These are phyloP conservation scores for Drosophila truncata DNA, from an alignment of 1,140 invertebrate genomes.

Conservation along the genomic window DNA sequence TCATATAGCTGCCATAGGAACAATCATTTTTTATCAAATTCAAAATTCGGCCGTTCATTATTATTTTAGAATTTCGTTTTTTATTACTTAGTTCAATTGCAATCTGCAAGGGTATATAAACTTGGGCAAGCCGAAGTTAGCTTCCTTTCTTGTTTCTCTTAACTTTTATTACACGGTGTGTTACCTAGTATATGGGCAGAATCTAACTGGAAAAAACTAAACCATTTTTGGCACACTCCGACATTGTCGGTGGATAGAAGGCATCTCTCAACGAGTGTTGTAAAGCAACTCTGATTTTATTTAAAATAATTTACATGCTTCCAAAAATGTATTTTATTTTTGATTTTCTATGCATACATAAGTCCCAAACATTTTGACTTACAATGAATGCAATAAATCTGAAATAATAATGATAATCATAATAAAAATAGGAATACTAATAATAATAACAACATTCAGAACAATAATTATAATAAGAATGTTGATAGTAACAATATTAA, in stretches of 20 bases:
- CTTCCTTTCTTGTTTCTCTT: neutral
- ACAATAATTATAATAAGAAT: neutral
- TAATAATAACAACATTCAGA: neutral
- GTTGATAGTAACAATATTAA: neutral
- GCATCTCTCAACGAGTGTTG: neutral
- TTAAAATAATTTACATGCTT: neutral
- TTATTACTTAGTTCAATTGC: no score
- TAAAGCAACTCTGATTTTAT: neutral
- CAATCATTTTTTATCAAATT: no score
- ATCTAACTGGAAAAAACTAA: neutral
- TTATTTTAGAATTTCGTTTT: no score
- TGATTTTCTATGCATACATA: neutral
- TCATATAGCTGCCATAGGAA: no score
- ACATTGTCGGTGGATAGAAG: neutral
- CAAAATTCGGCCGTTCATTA: no score
- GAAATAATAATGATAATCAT: neutral
- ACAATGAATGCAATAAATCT: neutral
- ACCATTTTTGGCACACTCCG: conserved; percentile 1
- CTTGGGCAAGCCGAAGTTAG: no score
- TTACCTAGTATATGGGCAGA: neutral
- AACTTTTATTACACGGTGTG: neutral
- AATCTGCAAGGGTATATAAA: no score
- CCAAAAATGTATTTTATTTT: neutral
- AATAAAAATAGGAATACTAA: neutral
- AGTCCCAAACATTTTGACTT: neutral